Conservation (phyloP, 2,888 invertebrate genomes). For the Ethmia dodecea region DNA sequence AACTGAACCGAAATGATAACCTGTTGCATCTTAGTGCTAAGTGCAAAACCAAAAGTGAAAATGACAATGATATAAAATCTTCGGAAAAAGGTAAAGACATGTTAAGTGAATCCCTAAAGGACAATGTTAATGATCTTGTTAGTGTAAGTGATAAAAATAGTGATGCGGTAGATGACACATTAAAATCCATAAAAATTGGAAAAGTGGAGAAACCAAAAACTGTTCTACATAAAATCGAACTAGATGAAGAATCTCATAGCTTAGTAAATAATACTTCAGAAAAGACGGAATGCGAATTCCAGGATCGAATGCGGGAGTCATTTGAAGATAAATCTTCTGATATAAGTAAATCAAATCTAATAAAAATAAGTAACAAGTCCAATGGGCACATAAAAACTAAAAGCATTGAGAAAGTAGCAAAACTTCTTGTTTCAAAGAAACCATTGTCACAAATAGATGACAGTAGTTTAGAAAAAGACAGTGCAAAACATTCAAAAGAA, state of each 20-base stretch:
- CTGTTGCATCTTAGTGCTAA: conserved; percentile 5
- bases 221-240: conserved; percentile 7
- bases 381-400: conserved; percentile 14
- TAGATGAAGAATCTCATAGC: conserved; percentile 24
- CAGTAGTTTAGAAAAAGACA: conserved; percentile 6
- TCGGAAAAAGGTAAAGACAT: conserved; percentile 8
- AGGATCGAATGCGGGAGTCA: no score
- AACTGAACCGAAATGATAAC: conserved; percentile 20
- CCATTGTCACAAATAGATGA: conserved; percentile 8
- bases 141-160: conserved; percentile 11
- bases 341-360: background rate
- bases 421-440: conserved; percentile 11
- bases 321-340: no score
- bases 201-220: conserved; percentile 11
- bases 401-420: conserved; percentile 11
- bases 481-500: conserved; percentile 4
- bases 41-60: conserved; percentile 15
- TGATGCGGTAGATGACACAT: conserved; percentile 5
- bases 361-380: conserved; percentile 9
- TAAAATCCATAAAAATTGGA: conserved; percentile 7
- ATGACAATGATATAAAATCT: conserved; percentile 2
- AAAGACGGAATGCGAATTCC: background rate
- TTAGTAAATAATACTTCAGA: conserved; percentile 15
- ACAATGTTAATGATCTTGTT: conserved; percentile 9
- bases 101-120: conserved; percentile 11